These are phyloP conservation scores for Masticophis lateralis DNA, from an alignment of 2,797 vertebrate species.

Conservation along the genomic window DNA sequence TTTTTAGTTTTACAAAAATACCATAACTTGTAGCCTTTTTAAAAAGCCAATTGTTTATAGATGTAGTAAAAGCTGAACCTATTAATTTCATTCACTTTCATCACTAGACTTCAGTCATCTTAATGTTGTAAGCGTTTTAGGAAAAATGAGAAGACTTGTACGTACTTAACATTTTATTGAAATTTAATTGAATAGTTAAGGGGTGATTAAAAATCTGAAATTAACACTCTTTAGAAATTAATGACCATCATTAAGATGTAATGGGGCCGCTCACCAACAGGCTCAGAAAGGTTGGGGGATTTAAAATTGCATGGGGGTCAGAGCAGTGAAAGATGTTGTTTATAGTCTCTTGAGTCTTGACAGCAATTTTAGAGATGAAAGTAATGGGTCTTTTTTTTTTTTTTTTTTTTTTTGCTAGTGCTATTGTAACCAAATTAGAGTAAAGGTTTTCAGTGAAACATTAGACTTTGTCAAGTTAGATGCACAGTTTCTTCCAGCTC, in stretches of 20 bases:
- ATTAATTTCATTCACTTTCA: constrained; percentile 75
- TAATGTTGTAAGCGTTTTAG: constrained; percentile 83
- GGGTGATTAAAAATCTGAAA: constrained; percentile 89
- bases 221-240: constrained; percentile 89
- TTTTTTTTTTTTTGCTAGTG: constrained; percentile 57
- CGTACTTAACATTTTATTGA: constrained; percentile 88
- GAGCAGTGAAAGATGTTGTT: constrained; percentile 83
- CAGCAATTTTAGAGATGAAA: constrained; percentile 77
- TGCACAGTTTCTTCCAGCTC: constrained; percentile 39
- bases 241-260: constrained; percentile 93
- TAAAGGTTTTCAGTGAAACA: constrained; percentile 56
- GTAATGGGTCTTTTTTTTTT: constrained; percentile 63
- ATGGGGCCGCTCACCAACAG: constrained; percentile 84
- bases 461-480: constrained; percentile 65
- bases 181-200: constrained; percentile 90
- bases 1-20: constrained; percentile 39
- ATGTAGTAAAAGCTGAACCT: constrained; percentile 61
- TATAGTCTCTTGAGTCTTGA: constrained; percentile 77
- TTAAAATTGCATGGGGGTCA: constrained; percentile 85
- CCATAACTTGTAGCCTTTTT: constrained; percentile 48
- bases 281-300: constrained; percentile 87
- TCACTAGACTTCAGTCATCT: constrained; percentile 75
- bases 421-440: constrained; percentile 68
- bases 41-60: constrained; percentile 62
- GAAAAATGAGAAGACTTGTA: constrained; percentile 83